phyloP scores from a whole-genome alignment of 1,140 invertebrate species.

The Danaus melanippus region DNA sequence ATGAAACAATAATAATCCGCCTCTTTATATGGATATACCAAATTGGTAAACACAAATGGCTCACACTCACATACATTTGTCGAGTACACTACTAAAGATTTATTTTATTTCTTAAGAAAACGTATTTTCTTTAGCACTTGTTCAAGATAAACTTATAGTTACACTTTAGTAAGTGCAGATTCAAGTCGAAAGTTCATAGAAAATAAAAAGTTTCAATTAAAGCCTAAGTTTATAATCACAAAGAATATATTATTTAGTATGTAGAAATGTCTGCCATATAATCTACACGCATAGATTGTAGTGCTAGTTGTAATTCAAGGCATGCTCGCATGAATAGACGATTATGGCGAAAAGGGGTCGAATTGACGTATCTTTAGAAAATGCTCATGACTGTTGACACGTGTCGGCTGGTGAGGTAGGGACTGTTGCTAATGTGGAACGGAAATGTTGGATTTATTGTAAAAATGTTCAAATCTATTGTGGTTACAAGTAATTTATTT shows the following conservation, averaged over 20 bases:
- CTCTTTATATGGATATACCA: constrained; percentile 33
- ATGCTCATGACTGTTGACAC: constrained; percentile 33
- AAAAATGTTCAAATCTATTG: too few relatives aligned
- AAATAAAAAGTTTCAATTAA: neutral
- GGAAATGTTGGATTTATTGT: neutral
- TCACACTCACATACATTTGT: constrained; percentile 30
- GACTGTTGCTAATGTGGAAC: constrained; percentile 17
- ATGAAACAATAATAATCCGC: constrained; percentile 40
- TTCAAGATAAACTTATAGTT: too few relatives aligned
- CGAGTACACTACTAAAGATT: constrained; percentile 15
- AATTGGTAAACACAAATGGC: constrained; percentile 38
- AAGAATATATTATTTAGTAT: constrained; percentile 1
- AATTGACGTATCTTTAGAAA: constrained; percentile 41
- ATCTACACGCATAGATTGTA: constrained; percentile 29
- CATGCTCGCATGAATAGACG: constrained; percentile 47
- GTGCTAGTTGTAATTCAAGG: constrained; percentile 43
- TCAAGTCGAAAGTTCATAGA: too few relatives aligned
- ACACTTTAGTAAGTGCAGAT: too few relatives aligned
- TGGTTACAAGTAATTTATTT: too few relatives aligned
- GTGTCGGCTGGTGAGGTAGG: constrained; percentile 19
- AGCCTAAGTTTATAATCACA: neutral
- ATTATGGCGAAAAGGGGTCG: constrained; percentile 51
- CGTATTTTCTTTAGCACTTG: too few relatives aligned
- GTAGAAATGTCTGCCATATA: constrained; percentile 12
- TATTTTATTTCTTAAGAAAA: constrained; percentile 8